Base-by-base conservation (phyloP, 2,888 invertebrate genomes). In the Aphrophora alni region DNA sequence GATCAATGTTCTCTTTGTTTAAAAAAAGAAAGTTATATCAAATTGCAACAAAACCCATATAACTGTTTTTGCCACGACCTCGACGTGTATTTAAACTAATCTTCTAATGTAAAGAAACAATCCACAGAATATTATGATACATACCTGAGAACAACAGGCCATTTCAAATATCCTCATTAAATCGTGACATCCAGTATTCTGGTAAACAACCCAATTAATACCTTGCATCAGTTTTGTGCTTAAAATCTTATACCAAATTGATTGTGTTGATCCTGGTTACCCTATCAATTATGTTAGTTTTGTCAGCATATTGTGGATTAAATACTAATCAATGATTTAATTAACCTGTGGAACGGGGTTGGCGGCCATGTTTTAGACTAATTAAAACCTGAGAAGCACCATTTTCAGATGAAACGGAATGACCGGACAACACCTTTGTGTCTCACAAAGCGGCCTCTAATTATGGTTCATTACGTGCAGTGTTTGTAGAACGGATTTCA, bases 401-500 rank as follows among this genome's bases (percentile, higher is more conserved):
- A 21, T 59, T 21, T 21, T 21, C 33, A 33, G 33, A 33, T n/a
- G n/a, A n/a, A n/a, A 33, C 8, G 33, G 5, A 33, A 33, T 8
- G 59, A 21, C 59, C n/a, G 59, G 21, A 5, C 21, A 14, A 59
- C 59, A 44, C 44, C 44, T 21, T 59, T 59, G n/a, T 44, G 59
- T 59, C 59, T 2, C 59, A 59, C 59, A 59, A 59, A 59, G 59
- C 2, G 59, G 59, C 59, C 59, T 59, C 59, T 59, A 59, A 59
- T 59, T 59, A 59, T 21, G 0, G 4, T 59, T 59, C 59, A 59
- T 59, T 59, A 59, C 21, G 59, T 8, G 44, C 14, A 12, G 21
- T 59, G 59, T 59, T 59, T 59, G 59, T 59, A 59, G n/a, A 59
- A 59, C 59, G 59, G 59, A 59, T 59, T 59, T 59, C 59, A 5